A percentile compares a stretch with the other conserved stretches of the same genome.
phyloP scores from a whole-genome alignment of 2,797 vertebrate genomes.

The Thalassophryne amazonica region DNA sequence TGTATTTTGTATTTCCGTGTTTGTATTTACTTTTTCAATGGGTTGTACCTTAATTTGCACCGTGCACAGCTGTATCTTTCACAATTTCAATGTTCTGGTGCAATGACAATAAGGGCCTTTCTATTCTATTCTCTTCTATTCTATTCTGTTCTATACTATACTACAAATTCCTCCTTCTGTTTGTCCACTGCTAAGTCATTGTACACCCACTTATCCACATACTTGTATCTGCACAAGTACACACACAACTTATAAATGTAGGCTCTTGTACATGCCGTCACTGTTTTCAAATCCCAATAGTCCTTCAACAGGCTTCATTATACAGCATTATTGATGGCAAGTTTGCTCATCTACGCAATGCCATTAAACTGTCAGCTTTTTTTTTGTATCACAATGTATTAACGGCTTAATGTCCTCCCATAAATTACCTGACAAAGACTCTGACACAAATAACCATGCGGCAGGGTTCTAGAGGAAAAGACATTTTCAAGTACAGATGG shows the following conservation, averaged over 20 bases:
- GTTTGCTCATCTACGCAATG: slow-evolving; percentile 72
- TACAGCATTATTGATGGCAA: slow-evolving; percentile 68
- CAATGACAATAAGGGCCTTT: no score
- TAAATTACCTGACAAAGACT: slow-evolving; percentile 82
- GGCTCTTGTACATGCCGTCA: slow-evolving; percentile 42
- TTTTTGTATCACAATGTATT: slow-evolving; percentile 67
- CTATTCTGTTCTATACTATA: neutral
- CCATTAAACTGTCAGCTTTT: slow-evolving; percentile 71
- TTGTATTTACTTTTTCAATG: no score
- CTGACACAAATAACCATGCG: slow-evolving; percentile 62
- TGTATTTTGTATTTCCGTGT: no score
- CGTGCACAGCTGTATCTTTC: no score
- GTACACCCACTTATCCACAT: neutral
- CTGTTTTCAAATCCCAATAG: slow-evolving; percentile 35
- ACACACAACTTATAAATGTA: neutral
- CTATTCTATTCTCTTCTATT: neutral
- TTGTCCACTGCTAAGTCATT: neutral
- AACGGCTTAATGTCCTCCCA: slow-evolving; percentile 72
- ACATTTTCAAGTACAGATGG: slow-evolving; percentile 70
- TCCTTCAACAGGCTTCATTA: slow-evolving; percentile 52
- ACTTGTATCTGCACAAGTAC: neutral
- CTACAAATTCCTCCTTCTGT: no score
- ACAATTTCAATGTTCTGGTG: no score
- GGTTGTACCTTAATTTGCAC: no score
- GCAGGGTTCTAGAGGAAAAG: slow-evolving; percentile 58